Evolutionary conservation across 1,140 invertebrate genomes (phyloP).

Genomic region (Ceratosolen solmsi): DNA sequence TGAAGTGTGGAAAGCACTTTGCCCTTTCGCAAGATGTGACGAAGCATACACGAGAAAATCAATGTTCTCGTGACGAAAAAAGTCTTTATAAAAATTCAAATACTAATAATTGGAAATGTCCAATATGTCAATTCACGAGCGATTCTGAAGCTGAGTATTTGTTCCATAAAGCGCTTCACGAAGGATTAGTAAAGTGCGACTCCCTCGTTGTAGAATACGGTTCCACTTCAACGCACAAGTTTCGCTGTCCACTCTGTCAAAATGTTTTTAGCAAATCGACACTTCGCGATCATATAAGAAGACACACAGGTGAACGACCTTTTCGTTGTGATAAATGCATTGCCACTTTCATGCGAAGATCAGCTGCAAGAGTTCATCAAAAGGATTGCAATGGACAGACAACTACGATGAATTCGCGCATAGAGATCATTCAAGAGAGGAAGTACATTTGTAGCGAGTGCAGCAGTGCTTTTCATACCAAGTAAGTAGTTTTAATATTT

Average conservation of each 20-base stretch:
- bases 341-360: slow-evolving; percentile 79
- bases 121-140: slow-evolving; percentile 70
- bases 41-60: slow-evolving; percentile 75
- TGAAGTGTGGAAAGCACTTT: slow-evolving; percentile 80
- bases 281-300: slow-evolving; percentile 80
- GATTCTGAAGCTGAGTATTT: slow-evolving; percentile 76
- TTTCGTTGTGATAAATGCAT: slow-evolving; percentile 78
- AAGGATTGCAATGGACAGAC: slow-evolving; percentile 54
- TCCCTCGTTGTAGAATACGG: slow-evolving; percentile 79
- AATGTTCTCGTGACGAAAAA: slow-evolving; percentile 50
- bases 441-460: slow-evolving; percentile 76
- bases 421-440: slow-evolving; percentile 48
- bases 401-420: slow-evolving; percentile 9
- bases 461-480: slow-evolving; percentile 76
- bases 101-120: slow-evolving; percentile 64
- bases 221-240: slow-evolving; percentile 73
- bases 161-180: slow-evolving; percentile 79
- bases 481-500: slow-evolving; percentile 74
- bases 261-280: slow-evolving; percentile 81
- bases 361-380: slow-evolving; percentile 71
- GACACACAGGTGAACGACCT: slow-evolving; percentile 86
- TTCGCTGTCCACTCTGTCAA: slow-evolving; percentile 79
- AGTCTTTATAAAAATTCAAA: neutral
- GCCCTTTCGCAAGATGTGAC: slow-evolving; percentile 82
- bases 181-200: slow-evolving; percentile 67